A percentile compares a stretch with the other conserved stretches of the same genome.
These are phyloP conservation scores for Leucoraja erinaceus DNA, from an alignment of 2,113 vertebrate species.

Conservation along the genomic window DNA sequence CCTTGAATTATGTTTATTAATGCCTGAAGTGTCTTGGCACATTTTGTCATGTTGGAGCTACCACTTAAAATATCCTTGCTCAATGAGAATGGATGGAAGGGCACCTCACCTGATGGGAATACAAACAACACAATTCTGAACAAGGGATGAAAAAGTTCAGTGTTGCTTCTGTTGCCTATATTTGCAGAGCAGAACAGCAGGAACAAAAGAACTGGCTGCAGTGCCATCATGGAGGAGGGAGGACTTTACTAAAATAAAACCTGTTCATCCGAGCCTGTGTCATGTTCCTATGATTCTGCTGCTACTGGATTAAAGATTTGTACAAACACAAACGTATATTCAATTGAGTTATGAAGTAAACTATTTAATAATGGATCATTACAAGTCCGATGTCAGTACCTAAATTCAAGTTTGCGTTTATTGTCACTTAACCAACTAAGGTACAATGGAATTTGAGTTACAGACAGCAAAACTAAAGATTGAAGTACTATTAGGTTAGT, in stretches of 20 bases:
- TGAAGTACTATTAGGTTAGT: neutral
- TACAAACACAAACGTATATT: neutral
- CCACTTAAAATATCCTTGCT: neutral
- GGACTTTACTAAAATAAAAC: neutral
- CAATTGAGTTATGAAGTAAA: neutral
- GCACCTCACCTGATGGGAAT: neutral
- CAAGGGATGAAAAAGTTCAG: neutral
- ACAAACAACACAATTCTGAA: neutral
- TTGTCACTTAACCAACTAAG: too few relatives aligned
- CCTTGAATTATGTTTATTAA: too few relatives aligned
- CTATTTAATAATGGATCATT: neutral
- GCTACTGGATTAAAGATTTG: neutral
- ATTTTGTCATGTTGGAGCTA: neutral
- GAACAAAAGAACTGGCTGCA: neutral
- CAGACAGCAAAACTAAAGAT: neutral
- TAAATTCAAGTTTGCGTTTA: neutral
- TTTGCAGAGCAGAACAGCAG: neutral
- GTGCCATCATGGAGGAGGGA: neutral
- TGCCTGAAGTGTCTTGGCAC: too few relatives aligned
- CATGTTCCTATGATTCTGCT: neutral
- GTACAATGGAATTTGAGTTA: too few relatives aligned
- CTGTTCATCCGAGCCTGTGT: too few relatives aligned
- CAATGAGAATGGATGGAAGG: neutral
- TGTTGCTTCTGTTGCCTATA: neutral
- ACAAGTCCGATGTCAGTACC: neutral